Evolutionary conservation across 1,140 invertebrate genomes (phyloP), one percentile per base, ranked within the genome.

Genomic region (Glomeris maerens): DNA sequence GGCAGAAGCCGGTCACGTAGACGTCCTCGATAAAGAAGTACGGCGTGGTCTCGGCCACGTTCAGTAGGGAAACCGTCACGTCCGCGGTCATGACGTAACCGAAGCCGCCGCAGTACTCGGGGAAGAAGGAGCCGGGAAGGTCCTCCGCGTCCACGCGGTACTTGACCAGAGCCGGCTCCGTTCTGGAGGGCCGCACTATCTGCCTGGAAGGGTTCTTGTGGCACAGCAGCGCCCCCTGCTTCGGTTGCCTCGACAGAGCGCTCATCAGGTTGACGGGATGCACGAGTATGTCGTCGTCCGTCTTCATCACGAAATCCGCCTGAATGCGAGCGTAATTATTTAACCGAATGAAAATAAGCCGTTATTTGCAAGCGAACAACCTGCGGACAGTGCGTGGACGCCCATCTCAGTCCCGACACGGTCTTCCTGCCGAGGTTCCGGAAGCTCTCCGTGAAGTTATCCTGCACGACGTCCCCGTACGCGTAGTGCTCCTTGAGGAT

Each of bases 231-330:
- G 53, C 29, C n/a, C n/a, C n/a, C 26, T 50, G 21, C 17, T 59
- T 58, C 1, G 22, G 3, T 14, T 52, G 14, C 23, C 26, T 20
- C 40, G 20, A 1, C 53, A 46, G n/a, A 28, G 27, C 13, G 22
- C 31, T 27, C 14, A 61, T 14, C 4, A 61, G 25, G 46, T 61
- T 61, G 1, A 60, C 57, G 14, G 68, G 57, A 55, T 72, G 66
- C 1, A 72, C 52, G 44, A 69, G 64, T 13, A 68, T 66, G 50
- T 72, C 70, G 47, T 72, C 70, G 52, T 72, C 70, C 0, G 63
- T 61, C 55, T 72, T 72, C 46, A 72, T 57, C 27, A 70, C 57
- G 52, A 59, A 67, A n/a, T 60, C 53, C 1, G 60, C 42, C 22
- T n/a, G n/a, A n/a, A n/a, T n/a, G n/a, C n/a, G n/a, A n/a, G n/a